Evolutionary conservation across 2,113 vertebrate genomes (phyloP).

Genomic region (Cyprinodon tularosa): DNA sequence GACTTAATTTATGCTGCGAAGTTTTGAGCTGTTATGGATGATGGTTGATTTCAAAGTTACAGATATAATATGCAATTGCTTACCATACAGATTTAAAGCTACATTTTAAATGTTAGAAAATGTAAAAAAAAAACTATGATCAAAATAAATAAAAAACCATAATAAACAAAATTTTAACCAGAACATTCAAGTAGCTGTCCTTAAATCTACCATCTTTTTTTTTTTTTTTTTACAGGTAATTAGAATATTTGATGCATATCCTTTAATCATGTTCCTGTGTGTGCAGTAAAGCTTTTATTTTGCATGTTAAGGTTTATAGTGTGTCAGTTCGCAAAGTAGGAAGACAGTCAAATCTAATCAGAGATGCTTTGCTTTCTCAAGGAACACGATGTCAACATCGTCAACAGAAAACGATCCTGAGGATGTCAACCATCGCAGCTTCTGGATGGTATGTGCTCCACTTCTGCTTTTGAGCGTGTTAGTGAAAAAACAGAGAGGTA

Average conservation of each 20-base stretch:
- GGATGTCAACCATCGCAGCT: conserved; percentile 74
- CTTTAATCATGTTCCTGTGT: too few species aligned
- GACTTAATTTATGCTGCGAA: background rate
- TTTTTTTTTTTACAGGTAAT: too few species aligned
- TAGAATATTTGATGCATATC: too few species aligned
- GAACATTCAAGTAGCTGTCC: too few species aligned
- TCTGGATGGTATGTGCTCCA: conserved; percentile 79
- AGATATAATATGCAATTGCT: background rate
- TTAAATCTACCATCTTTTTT: too few species aligned
- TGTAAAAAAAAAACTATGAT: background rate
- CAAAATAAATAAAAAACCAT: background rate
- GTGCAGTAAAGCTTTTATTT: background rate
- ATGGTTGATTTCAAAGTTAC: background rate
- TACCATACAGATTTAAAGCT: too few species aligned
- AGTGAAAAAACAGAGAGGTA: background rate
- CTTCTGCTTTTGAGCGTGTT: background rate
- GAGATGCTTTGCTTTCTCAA: conserved; percentile 37
- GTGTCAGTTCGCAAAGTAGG: background rate
- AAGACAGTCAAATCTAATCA: background rate
- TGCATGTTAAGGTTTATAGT: too few species aligned
- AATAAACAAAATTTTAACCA: too few species aligned
- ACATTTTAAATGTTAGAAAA: background rate
- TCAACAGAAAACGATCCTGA: conserved; percentile 59
- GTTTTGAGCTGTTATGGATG: background rate
- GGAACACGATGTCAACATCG: conserved; percentile 72